These are phyloP conservation scores for Falco concolor DNA, from an alignment of 2,797 vertebrate genomes.

Conservation along the genomic window DNA sequence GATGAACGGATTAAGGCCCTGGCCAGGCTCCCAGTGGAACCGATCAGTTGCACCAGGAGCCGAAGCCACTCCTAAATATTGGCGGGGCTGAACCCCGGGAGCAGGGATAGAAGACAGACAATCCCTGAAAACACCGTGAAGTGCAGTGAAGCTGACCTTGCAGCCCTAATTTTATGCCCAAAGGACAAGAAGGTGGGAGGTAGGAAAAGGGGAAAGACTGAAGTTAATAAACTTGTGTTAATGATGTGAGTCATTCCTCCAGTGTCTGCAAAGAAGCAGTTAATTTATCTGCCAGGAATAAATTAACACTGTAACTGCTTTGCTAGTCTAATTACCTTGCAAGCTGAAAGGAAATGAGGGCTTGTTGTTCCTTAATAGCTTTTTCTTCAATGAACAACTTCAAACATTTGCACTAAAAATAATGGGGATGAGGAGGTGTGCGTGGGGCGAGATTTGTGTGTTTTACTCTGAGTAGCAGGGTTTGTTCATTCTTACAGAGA, in stretches of 20 bases:
- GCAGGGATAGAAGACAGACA: background rate
- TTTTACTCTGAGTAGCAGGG: background rate
- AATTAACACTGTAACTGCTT: constrained; percentile 54
- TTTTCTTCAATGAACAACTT: constrained; percentile 4
- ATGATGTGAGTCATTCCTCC: constrained; percentile 42
- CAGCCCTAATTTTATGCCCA: background rate
- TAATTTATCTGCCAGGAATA: constrained; percentile 52
- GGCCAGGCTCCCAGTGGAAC: background rate
- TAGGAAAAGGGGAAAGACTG: background rate
- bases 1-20: background rate
- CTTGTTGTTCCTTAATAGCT: constrained; percentile 26
- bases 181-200: constrained; percentile 22
- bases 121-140: background rate
- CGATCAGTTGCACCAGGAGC: background rate
- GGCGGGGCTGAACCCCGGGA: background rate
- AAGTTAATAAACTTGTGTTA: constrained; percentile 37
- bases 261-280: constrained; percentile 11
- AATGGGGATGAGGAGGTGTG: background rate
- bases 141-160: background rate
- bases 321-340: constrained; percentile 41
- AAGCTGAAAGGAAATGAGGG: constrained; percentile 45
- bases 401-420: constrained; percentile 14
- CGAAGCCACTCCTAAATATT: rapidly evolving
- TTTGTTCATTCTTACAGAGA: background rate
- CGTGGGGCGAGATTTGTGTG: background rate